phyloP scores from a whole-genome alignment of 2,113 vertebrate species.

The Xiphophorus couchianus region DNA sequence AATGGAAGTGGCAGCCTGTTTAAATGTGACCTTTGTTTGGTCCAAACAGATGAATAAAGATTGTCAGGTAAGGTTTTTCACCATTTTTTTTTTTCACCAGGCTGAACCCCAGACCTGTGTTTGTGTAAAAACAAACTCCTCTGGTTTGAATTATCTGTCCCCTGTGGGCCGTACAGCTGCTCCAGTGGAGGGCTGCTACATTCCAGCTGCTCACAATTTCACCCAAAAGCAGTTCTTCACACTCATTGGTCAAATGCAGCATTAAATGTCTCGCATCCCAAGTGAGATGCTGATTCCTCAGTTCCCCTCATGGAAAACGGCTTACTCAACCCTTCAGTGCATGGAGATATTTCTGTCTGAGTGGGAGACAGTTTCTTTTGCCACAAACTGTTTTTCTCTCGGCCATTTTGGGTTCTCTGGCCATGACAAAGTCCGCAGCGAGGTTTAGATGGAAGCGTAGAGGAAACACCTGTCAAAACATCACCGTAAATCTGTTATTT shows the following conservation, averaged over 20 bases:
- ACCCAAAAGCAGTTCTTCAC: slow-evolving; percentile 50
- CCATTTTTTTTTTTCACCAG: too few relatives aligned
- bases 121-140: slow-evolving; percentile 52
- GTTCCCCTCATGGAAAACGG: slow-evolving; percentile 49
- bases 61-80: slow-evolving; percentile 34
- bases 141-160: slow-evolving; percentile 29
- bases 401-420: slow-evolving; percentile 48
- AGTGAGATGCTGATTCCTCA: slow-evolving; percentile 37
- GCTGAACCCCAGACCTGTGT: slow-evolving; percentile 29
- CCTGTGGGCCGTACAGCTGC: slow-evolving; percentile 8
- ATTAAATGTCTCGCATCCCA: slow-evolving; percentile 50
- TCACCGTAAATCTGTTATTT: slow-evolving; percentile 40
- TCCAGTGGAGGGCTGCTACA: slow-evolving; percentile 32
- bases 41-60: slow-evolving; percentile 10
- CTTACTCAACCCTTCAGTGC: slow-evolving; percentile 27
- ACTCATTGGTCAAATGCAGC: slow-evolving; percentile 48
- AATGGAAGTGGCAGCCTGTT: neutral
- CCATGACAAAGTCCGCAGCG: slow-evolving; percentile 41
- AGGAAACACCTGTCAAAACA: slow-evolving; percentile 74
- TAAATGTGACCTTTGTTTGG: neutral
- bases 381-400: slow-evolving; percentile 33
- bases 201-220: slow-evolving; percentile 56
- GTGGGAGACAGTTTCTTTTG: slow-evolving; percentile 49
- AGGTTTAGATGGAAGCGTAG: slow-evolving; percentile 38
- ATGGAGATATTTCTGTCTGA: slow-evolving; percentile 48